Evolutionary conservation across 2,888 invertebrate species (phyloP), one percentile per base, ranked within the genome.

Genomic region (Hirtodrosophila histrioides): DNA sequence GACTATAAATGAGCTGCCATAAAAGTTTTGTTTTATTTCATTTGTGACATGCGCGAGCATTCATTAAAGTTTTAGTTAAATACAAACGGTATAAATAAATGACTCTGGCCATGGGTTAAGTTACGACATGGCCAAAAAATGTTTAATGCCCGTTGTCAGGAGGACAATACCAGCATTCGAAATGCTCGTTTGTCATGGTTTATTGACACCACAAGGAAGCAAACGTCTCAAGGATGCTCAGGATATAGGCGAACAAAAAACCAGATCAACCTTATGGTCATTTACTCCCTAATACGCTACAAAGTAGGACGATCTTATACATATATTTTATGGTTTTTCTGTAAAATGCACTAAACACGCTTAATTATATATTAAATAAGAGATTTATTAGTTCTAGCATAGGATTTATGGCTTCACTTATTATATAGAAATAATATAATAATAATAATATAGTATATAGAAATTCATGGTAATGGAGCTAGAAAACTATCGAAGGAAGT

Each of bases 11-110:
- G 49, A 27, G 33, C 23, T 11, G 58, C 10, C 37, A 48, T 39
- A 37, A 41, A 48, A 37, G 41, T 49, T 50, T 0, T 29, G 12
- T 35, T 46, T 17, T 69, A 40, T 40, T 63, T 35, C 17, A 37
- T 51, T 44, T 46, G 50, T 10, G 40, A 33, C 12, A 40, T 39
- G 40, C 7, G 31, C 8, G 9, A 4, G 43, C 48, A 56, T 69
- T 69, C 58, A 70, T 78, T 77, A 69, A 77, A 75, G 73, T 69
- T 65, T 40, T 49, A 40, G 64, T 29, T 58, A 60, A 53, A 31
- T 31, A 31, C 27, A 12, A 17, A 63, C 57, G 49, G 54, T 31
- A 71, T 65, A 72, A 54, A 44, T 48, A 56, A 41, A 54, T 24
- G 40, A 40, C 24, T 48, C 37, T 50, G 37, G 10, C 33, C 35